Evolutionary conservation across 1,140 invertebrate genomes (phyloP), one percentile per base, ranked within the genome.

Genomic region (Macrosteles quadrilineatus): DNA sequence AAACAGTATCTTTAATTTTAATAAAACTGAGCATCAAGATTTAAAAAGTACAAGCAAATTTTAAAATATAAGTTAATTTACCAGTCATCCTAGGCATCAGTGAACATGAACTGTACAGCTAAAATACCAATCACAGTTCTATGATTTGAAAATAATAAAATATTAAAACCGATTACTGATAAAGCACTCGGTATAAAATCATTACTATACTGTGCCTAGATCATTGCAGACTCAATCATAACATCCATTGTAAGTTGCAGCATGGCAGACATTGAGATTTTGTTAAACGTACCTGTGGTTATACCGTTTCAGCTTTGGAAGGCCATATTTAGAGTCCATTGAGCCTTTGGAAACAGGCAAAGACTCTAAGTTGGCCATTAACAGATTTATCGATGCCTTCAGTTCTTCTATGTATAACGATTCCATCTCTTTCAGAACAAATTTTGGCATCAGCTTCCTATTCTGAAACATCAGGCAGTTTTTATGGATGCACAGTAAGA

Each of bases 371-470:
- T 99, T 99, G 64, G 94, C 94, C 95, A 99, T 99, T 74, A 99
- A 85, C 71, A 96, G 85, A 83, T 98, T 99, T 81, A 99, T 98
- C 71, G 96, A 97, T 72, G 95, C 91, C 82, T 98, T 97, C 72
- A 98, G 85, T 83, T 99, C 98, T 85, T 99, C 98, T 73, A 99
- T 92, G 84, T 98, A 99, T 76, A 99, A 88, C 55, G 94, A 96
- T 84, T 99, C 98, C 98, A 99, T 99, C 84, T 99, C 98, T 88
- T 99, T 99, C 64, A 99, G 86, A 65, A 99, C 96, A 87, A 99
- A 99, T 83, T 96, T 97, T 71, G 98, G 98, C 92, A 98, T 97
- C 73, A 98, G 82, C 83, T 97, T 97, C 74, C 96, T 91, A 80
- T 98, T 97, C 92, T 98, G 82, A 67, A 85, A 81, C 55, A 50